Evolutionary conservation across 2,113 vertebrate genomes (phyloP), one percentile per base, ranked within the genome.

Genomic region (Cyphomyrus plagiostoma): DNA sequence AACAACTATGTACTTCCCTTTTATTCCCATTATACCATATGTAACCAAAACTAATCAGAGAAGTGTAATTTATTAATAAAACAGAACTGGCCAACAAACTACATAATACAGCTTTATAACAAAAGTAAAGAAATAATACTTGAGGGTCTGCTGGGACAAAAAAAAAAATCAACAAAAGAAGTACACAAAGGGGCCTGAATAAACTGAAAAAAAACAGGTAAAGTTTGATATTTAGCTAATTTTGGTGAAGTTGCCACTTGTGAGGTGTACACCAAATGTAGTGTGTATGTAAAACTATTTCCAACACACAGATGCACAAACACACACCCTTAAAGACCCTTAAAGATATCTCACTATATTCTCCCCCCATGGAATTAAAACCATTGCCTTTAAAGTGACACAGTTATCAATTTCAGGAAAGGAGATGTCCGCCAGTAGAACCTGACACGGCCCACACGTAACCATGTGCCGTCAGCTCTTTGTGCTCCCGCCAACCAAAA

Each of bases 341-440:
- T 70, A 83, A 39, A 83, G 15, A 83, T 23, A 83, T 70, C 70
- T 77, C 82, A 85, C 39, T 19, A 85, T 42, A n/a, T n/a, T 42
- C 35, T 77, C 30, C 35, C 35, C 74, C 74, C 9, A 35, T 39
- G 74, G 62, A 30, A 70, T 70, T 70, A 13, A 80, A 42, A 42
- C 35, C 74, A 80, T 19, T 80, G 74, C 74, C 35, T 80, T 80
- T 80, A 80, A 80, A 80, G 35, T 42, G 74, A 42, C 74, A 80
- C 74, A 35, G 35, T 62, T 58, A 42, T 53, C 26, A 39, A 45
- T 58, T 88, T 88, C 56, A 88, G 86, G 86, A 88, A 85, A 45
- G 52, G 53, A 87, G 50, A 58, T 6, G 56, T 35, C 10, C 10
- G 39, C 39, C 35, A 88, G 5, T 88, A 62, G 53, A 80, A 62